phyloP scores from a whole-genome alignment of 2,797 vertebrate genomes.

The Sebastes dallii region DNA sequence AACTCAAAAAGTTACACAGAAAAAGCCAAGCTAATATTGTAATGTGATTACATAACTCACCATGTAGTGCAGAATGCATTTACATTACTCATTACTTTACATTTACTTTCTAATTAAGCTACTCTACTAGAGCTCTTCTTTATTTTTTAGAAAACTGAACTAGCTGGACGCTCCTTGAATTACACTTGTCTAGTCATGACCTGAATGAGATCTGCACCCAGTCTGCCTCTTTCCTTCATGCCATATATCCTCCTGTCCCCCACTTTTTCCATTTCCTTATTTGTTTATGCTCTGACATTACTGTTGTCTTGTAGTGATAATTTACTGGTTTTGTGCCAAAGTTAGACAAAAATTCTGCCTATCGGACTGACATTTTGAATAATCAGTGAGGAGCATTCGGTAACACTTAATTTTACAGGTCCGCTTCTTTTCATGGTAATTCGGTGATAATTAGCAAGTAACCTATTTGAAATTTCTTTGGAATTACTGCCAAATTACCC shows the following conservation, averaged over 20 bases:
- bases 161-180: neutral
- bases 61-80: neutral
- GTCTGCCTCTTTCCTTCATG: neutral
- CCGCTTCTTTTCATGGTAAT: too few species aligned
- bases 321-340: neutral
- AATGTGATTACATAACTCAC: neutral
- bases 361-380: neutral
- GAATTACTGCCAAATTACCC: too few species aligned
- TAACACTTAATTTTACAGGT: too few species aligned
- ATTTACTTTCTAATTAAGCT: neutral
- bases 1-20: neutral
- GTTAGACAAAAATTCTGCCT: neutral
- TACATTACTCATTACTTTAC: neutral
- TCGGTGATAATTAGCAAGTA: too few species aligned
- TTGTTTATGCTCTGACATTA: neutral
- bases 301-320: neutral
- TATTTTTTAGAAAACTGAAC: neutral
- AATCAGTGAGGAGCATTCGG: too few species aligned
- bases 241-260: constrained; percentile 8
- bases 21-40: neutral
- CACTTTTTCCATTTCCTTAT: constrained; percentile 9
- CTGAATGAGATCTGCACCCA: constrained; percentile 1
- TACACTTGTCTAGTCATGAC: neutral
- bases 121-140: neutral
- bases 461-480: too few species aligned